These are phyloP conservation scores for Habropoda laboriosa DNA, from an alignment of 1,140 invertebrate genomes.

Conservation along the genomic window DNA sequence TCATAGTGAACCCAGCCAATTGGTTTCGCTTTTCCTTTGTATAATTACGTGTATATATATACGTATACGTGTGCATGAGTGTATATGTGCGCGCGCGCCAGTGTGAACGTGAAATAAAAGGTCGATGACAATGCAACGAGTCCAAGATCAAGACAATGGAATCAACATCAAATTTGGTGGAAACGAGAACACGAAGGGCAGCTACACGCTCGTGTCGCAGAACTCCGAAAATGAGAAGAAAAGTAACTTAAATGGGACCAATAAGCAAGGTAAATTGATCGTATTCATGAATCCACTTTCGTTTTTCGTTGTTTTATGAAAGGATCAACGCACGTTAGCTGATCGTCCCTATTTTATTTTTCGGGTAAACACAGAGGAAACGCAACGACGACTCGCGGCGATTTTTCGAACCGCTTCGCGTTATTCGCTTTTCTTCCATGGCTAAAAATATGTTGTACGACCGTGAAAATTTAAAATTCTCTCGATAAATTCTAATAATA, in stretches of 20 bases:
- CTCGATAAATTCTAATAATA: background rate
- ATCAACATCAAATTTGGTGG: slow-evolving; percentile 78
- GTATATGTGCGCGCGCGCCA: slow-evolving; percentile 27
- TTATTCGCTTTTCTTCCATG: background rate
- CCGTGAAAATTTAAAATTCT: background rate
- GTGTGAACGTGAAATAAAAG: slow-evolving; percentile 45
- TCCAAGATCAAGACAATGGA: slow-evolving; percentile 78
- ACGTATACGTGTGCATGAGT: slow-evolving; percentile 23
- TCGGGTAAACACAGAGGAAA: background rate
- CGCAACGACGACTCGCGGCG: background rate
- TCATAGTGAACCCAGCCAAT: background rate
- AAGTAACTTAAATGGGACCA: slow-evolving; percentile 63
- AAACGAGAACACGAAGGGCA: slow-evolving; percentile 62
- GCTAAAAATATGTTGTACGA: background rate
- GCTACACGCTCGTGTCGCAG: slow-evolving; percentile 68
- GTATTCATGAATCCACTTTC: background rate
- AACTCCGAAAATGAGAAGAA: slow-evolving; percentile 42
- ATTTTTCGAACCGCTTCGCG: background rate
- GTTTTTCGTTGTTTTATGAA: background rate
- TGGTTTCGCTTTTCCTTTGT: slow-evolving; percentile 18
- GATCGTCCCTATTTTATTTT: background rate
- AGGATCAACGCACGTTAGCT: background rate
- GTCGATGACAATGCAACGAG: slow-evolving; percentile 70
- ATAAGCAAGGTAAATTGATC: slow-evolving; percentile 57
- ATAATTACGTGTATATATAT: slow-evolving; percentile 3